Percentiles rank a stretch among this genome's conserved stretches.
Evolutionary conservation across 2,113 vertebrate species (phyloP).

Genomic region (Heloderma charlesbogerti): DNA sequence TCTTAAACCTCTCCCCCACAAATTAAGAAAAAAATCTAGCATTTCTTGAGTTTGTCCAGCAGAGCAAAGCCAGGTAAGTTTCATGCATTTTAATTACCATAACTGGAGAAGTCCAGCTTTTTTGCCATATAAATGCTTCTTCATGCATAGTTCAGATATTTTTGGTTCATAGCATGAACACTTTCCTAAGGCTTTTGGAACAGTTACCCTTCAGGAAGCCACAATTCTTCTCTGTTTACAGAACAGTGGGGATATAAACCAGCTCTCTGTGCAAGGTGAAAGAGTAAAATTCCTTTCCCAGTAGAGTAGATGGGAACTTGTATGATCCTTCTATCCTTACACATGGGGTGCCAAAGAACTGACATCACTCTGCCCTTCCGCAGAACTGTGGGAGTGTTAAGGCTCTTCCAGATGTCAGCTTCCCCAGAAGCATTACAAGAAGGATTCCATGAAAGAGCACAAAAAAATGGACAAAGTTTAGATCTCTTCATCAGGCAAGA

Average conservation of each 20-base stretch:
- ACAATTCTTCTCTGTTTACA: not conserved
- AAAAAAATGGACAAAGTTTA: too few relatives aligned
- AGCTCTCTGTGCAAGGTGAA: not conserved
- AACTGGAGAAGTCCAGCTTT: not conserved
- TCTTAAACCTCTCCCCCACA: not conserved
- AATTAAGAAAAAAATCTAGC: not conserved
- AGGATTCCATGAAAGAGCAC: not conserved
- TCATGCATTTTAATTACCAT: not conserved
- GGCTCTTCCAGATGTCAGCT: not conserved
- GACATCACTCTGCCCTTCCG: not conserved
- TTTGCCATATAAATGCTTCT: not conserved
- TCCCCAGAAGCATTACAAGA: not conserved
- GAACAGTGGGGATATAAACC: not conserved
- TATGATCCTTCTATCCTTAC: not conserved
- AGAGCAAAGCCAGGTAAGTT: not conserved
- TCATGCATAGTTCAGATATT: not conserved
- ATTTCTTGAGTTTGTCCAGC: not conserved
- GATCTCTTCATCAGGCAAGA: too few relatives aligned
- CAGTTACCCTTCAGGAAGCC: not conserved
- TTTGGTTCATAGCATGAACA: not conserved
- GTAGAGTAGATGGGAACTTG: not conserved
- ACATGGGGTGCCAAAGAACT: not conserved
- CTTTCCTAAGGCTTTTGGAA: conserved; percentile 7
- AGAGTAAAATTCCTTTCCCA: not conserved
- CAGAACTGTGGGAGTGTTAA: not conserved